These are phyloP conservation scores for Noctuana brunneofusca DNA, from an alignment of 2,888 invertebrate species.

Conservation along the genomic window DNA sequence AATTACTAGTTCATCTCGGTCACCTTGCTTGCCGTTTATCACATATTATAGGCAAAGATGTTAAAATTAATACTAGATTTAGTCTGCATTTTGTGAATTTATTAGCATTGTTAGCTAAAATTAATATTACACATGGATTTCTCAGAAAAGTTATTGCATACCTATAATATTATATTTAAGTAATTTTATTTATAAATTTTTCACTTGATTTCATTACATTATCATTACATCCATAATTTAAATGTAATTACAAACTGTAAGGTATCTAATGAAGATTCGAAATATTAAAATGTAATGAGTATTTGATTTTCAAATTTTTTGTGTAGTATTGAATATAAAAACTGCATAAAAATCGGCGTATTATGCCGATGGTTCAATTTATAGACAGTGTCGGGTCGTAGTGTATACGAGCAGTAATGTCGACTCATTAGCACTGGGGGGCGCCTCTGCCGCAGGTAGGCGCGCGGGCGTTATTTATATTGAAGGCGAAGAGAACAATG, in stretches of 20 bases:
- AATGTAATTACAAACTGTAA: constrained; percentile 22
- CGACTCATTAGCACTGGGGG: constrained; percentile 70
- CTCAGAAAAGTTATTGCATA: too few species aligned
- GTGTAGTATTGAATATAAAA: constrained; percentile 5
- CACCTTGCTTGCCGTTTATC: constrained; percentile 49
- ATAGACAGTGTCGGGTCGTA: constrained; percentile 37
- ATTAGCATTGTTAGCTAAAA: neutral
- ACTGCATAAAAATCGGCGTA: constrained; percentile 36
- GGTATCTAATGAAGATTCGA: neutral
- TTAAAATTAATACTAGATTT: neutral
- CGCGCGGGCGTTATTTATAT: constrained; percentile 60
- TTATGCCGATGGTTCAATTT: constrained; percentile 39
- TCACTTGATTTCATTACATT: neutral
- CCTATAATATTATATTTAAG: too few species aligned
- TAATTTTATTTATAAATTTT: neutral
- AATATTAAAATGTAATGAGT: neutral
- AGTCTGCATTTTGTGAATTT: neutral
- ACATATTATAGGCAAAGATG: constrained; percentile 39
- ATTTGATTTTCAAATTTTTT: neutral
- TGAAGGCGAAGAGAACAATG: constrained; percentile 64
- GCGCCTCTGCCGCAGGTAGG: constrained; percentile 61
- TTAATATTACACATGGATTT: neutral
- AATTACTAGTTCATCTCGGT: constrained; percentile 60
- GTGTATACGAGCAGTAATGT: constrained; percentile 46
- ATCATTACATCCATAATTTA: neutral